phyloP scores from a whole-genome alignment of 2,888 invertebrate species.

The Cataglyphis cursor region DNA sequence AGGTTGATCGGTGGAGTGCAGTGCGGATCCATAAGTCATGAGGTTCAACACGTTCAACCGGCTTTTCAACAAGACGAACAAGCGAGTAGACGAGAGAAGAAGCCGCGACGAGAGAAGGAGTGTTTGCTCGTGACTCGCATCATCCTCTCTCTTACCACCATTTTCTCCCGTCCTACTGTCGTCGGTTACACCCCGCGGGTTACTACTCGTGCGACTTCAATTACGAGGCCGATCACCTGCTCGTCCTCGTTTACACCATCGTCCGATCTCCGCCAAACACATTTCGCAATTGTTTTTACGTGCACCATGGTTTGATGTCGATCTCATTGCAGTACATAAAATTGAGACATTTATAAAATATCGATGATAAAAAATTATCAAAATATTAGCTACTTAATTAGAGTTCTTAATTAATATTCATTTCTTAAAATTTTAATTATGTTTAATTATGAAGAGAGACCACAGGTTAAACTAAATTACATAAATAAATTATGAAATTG shows the following conservation, averaged over 20 bases:
- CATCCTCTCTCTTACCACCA: conserved; percentile 15
- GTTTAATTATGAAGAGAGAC: neutral
- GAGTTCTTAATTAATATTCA: neutral
- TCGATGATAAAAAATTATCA: neutral
- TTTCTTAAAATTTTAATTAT: neutral
- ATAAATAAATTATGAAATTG: neutral
- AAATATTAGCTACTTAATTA: neutral
- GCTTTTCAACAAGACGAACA: conserved; percentile 67
- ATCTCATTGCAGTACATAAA: neutral
- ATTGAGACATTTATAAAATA: neutral
- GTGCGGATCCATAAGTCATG: conserved; percentile 82
- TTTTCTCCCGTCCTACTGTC: neutral
- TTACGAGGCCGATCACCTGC: conserved; percentile 42
- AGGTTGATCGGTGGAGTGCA: conserved; percentile 77
- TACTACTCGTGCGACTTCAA: conserved; percentile 37
- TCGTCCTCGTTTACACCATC: conserved; percentile 17
- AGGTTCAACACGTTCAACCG: conserved; percentile 73
- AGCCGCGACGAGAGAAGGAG: conserved; percentile 69
- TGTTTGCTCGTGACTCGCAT: conserved; percentile 51
- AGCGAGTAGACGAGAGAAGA: conserved; percentile 57
- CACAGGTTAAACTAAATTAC: neutral
- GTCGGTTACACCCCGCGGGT: conserved; percentile 35
- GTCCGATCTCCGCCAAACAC: neutral
- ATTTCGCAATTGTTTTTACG: conserved; percentile 1
- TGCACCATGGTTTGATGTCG: neutral